Percentiles rank a stretch among this genome's conserved stretches.
Evolutionary conservation across 2,113 vertebrate species (phyloP).

Genomic region (Phylloscopus whistleri): DNA sequence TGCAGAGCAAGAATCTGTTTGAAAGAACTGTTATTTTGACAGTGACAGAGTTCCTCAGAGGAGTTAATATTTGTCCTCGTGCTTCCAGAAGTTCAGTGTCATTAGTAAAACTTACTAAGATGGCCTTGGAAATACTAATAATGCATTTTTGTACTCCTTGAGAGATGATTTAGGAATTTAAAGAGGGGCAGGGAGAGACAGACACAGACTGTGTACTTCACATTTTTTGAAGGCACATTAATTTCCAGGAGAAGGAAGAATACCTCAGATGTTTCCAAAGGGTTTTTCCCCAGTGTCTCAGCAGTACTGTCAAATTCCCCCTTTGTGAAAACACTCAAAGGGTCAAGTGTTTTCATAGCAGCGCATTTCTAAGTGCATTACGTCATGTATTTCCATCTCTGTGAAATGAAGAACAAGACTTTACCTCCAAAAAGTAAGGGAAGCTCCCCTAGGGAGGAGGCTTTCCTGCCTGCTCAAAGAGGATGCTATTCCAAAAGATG

Average conservation of each 20-base stretch:
- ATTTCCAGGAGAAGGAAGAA: not conserved
- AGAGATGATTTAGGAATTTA: not conserved
- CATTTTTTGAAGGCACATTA: not conserved
- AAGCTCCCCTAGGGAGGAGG: not conserved
- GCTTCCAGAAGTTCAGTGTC: not conserved
- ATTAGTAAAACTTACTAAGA: not conserved
- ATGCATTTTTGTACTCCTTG: not conserved
- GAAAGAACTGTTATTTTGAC: not conserved
- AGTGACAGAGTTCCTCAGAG: not conserved
- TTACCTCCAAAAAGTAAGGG: not conserved
- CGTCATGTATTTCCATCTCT: not conserved
- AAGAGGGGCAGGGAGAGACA: not conserved
- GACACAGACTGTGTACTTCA: not conserved
- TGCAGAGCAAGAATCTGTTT: not conserved
- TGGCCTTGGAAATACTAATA: not conserved
- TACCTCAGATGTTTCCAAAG: not conserved
- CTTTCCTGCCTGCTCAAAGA: not conserved
- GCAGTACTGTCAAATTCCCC: not conserved
- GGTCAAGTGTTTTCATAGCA: not conserved
- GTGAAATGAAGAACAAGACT: not conserved
- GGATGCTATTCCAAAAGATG: not conserved
- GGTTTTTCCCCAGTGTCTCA: not conserved
- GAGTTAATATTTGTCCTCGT: not conserved
- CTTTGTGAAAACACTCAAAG: not conserved
- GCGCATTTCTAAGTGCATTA: not conserved